Base-by-base conservation (phyloP, 2,113 vertebrate genomes). In the Caretta caretta region DNA sequence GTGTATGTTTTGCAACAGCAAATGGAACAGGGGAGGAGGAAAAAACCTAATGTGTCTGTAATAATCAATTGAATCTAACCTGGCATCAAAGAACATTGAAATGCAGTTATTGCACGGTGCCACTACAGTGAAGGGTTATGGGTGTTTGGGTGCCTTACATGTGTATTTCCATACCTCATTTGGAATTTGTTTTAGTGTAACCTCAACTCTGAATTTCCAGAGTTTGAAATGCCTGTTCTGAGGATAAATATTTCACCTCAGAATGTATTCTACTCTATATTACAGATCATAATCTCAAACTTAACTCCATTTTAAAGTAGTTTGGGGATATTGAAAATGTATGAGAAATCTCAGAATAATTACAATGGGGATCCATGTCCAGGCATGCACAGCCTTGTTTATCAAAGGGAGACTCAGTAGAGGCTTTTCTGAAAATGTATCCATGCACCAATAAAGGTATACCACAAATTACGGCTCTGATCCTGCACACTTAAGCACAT, bases 221-320 rank as follows among this genome's bases (percentile, higher is more conserved):
- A 9, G 3, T 79, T 83, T 86, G 3, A 35, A 9, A 20, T 83
- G 51, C 31, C 84, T 81, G 29, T 25, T 80, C 83, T 86, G 50
- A 8, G 29, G 80, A 76, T 80, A 5, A 53, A 62, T 62, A 14
- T 46, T 65, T 62, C 14, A 76, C 42, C 6, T 16, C 19, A 75
- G 46, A 83, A 24, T 65, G 6, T 65, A 35, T 80, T 94, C 88
- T 56, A 38, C 48, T 24, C 5, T 83, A 89, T 80, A 65, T 85
- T 48, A 48, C 10, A 6, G 10, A 53, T 83, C 4, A 27, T 54
- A 42, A 25, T 82, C 35, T 54, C 12, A 56, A 24, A 42, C 6
- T 82, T 56, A 49, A 2, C 5, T 80, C 2, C 54, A 75, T 91
- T 86, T 76, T 87, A n/a, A 87, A 50, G 19, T 48, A 48, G 8